phyloP scores from a whole-genome alignment of 2,797 vertebrate species.

The Hemitrygon akajei region DNA sequence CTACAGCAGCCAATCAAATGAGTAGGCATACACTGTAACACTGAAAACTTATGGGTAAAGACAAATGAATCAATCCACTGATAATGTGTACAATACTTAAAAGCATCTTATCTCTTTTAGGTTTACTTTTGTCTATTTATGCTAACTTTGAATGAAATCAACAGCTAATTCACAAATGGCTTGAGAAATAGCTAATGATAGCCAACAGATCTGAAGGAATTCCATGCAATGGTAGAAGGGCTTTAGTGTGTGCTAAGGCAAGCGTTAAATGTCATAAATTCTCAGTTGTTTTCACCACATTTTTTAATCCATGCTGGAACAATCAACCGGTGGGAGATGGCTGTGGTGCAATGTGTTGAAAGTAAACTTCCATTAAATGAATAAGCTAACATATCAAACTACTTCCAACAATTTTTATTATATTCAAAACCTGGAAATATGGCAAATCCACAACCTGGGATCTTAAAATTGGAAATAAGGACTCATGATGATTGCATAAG shows the following conservation, averaged over 20 bases:
- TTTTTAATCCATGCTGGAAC: conserved; percentile 29
- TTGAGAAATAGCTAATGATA: background rate
- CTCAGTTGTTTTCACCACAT: background rate
- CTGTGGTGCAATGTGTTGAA: conserved; percentile 15
- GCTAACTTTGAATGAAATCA: background rate
- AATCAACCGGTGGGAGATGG: background rate
- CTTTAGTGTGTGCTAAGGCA: too few relatives aligned
- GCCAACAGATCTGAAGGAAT: background rate
- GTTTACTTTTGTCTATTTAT: background rate
- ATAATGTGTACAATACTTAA: background rate
- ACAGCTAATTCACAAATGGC: background rate
- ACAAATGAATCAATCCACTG: background rate
- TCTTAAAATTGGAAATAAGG: conserved; percentile 21
- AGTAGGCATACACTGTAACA: background rate
- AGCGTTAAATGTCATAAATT: background rate
- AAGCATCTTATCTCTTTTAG: too few relatives aligned
- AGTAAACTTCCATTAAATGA: conserved; percentile 25
- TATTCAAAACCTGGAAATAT: background rate
- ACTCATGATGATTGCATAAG: conserved; percentile 28
- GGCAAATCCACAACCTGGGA: background rate
- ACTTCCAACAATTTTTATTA: conserved; percentile 21
- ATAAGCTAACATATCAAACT: conserved; percentile 22
- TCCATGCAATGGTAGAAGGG: background rate
- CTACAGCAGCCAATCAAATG: background rate
- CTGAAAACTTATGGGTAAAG: background rate